Conservation (phyloP, 2,113 vertebrate genomes). For the Paralichthys olivaceus region DNA sequence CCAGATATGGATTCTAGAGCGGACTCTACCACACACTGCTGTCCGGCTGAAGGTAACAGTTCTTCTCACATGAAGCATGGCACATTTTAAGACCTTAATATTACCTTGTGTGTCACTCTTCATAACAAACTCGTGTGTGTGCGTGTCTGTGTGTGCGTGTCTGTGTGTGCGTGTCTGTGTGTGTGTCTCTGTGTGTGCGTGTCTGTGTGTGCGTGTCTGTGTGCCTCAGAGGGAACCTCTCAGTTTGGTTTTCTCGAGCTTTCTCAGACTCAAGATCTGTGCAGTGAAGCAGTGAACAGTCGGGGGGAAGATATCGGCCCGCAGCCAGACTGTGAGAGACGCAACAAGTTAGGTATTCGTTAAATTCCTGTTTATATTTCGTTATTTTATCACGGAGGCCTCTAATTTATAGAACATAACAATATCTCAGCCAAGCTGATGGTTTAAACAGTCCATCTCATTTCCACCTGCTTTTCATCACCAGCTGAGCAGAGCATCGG, state of each 20-base stretch:
- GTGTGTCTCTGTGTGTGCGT: not conserved
- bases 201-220: not conserved
- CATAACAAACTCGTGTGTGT: too few relatives aligned
- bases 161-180: not conserved
- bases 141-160: not conserved
- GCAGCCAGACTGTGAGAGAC: slow-evolving; percentile 47
- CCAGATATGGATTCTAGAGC: slow-evolving; percentile 73
- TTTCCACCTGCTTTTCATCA: slow-evolving; percentile 1
- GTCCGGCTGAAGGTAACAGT: slow-evolving; percentile 72
- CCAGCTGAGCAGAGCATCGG: slow-evolving; percentile 56
- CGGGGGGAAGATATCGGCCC: slow-evolving; percentile 18
- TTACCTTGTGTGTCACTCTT: too few relatives aligned
- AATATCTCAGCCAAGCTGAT: not conserved
- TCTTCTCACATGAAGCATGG: not conserved
- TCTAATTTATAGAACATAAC: not conserved
- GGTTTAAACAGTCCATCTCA: not conserved
- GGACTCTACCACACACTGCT: slow-evolving; percentile 79
- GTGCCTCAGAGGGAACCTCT: slow-evolving; percentile 80
- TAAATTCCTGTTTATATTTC: not conserved
- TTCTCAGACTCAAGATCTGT: slow-evolving; percentile 90
- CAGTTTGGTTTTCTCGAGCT: slow-evolving; percentile 90
- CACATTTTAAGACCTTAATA: not conserved
- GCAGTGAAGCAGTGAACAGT: slow-evolving; percentile 62
- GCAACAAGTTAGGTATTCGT: slow-evolving; percentile 23
- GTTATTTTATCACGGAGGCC: not conserved